Base-by-base conservation (phyloP, 2,113 vertebrate genomes). In the Sinosuthora webbiana region DNA sequence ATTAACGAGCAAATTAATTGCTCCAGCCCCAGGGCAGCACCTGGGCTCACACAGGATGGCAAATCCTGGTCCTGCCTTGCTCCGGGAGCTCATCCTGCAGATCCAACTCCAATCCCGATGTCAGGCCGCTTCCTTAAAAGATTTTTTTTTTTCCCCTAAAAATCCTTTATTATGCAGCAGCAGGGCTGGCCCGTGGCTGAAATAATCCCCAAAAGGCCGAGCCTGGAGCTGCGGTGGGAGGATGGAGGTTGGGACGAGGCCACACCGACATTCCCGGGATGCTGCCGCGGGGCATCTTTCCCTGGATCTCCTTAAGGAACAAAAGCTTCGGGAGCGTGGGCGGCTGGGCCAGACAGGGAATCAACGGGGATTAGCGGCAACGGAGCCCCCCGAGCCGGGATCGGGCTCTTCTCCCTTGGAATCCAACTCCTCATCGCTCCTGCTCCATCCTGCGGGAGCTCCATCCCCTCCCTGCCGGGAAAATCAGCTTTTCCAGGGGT, bases 321-420 rank as follows among this genome's bases (percentile, higher is more conserved):
- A 80, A 67, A 90, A 90, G 67, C 71, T 44, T 53, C 6, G 79
- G 83, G 83, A 52, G 67, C 0, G 67, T 78, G 86, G 89, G 95
- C 5, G n/a, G 77, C 88, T 60, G 83, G 90, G 86, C 94, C 60
- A 94, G 96, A 84, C 80, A 5, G 83, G 73, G 94, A 87, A 74
- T 79, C 41, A 91, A 68, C 86, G 89, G 65, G 82, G 79, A 86
- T 92, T 75, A 85, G 88, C 1, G 0, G 74, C 15, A 9, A 9
- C 12, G 2, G 1, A 92, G 50, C 42, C 57, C 62, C 67, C 67
- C 19, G 13, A 69, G 76, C 2, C 17, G 41, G 83, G 83, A 73
- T 47, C 5, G 24, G 80, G 68, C 30, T 91, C 76, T 55, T 68
- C 56, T 37, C 79, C 67, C 41, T 73, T 60, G 76, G 80, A 95